phyloP scores from a whole-genome alignment of 2,888 invertebrate genomes.

The Brassicogethes aeneus region DNA sequence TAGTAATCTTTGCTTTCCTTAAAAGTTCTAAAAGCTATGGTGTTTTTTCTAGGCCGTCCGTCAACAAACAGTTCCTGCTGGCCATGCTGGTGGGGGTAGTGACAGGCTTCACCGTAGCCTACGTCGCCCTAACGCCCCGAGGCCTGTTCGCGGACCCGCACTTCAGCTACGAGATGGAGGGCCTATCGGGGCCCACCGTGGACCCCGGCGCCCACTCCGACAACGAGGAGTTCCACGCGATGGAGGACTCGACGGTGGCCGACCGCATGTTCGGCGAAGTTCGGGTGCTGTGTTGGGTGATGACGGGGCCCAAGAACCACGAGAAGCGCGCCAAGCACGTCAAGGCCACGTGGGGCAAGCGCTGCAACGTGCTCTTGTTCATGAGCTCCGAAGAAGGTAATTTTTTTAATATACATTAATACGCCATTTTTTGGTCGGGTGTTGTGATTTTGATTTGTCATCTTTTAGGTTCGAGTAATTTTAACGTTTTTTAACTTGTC shows the following conservation, averaged over 20 bases:
- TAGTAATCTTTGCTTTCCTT: too few species aligned
- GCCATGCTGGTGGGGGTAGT: slow-evolving; percentile 64
- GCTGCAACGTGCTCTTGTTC: slow-evolving; percentile 80
- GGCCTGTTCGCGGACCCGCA: slow-evolving; percentile 29
- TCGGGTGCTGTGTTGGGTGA: slow-evolving; percentile 90
- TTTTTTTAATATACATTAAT: slow-evolving; percentile 1
- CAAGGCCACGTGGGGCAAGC: slow-evolving; percentile 90
- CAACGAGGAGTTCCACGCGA: slow-evolving; percentile 34
- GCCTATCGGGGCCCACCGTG: slow-evolving; percentile 25
- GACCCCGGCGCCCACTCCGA: slow-evolving; percentile 28
- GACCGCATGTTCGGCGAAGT: slow-evolving; percentile 65
- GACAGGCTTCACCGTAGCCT: slow-evolving; percentile 70
- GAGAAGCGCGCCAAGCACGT: slow-evolving; percentile 87
- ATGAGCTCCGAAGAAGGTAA: slow-evolving; percentile 74
- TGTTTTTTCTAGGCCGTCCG: slow-evolving; percentile 34
- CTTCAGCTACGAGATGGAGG: slow-evolving; percentile 25
- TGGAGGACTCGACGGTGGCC: slow-evolving; percentile 59
- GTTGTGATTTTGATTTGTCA: too few species aligned
- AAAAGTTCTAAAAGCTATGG: too few species aligned
- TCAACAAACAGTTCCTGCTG: slow-evolving; percentile 61
- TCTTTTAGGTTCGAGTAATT: too few species aligned
- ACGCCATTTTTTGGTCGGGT: too few species aligned
- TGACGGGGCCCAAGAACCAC: slow-evolving; percentile 91
- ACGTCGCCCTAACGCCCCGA: slow-evolving; percentile 41
- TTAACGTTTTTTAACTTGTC: too few species aligned